Percentiles rank a stretch among this genome's conserved stretches.
phyloP scores from a whole-genome alignment of 2,888 invertebrate species.

The Nebria salina region DNA sequence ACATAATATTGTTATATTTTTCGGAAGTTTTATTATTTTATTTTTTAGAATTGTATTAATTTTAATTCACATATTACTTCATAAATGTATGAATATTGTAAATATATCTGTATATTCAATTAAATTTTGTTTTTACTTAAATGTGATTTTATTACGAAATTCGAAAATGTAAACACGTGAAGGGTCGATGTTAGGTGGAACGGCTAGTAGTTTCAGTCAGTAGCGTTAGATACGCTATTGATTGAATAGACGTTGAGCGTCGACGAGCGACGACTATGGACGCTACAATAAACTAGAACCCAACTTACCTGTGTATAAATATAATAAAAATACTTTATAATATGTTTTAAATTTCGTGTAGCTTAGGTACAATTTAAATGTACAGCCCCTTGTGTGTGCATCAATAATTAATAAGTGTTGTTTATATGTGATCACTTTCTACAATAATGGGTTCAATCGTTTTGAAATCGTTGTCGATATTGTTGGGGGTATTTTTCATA shows the following conservation, averaged over 20 bases:
- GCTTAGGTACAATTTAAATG: constrained; percentile 37
- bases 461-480: constrained; percentile 87
- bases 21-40: constrained; percentile 8
- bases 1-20: not conserved
- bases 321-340: constrained; percentile 23
- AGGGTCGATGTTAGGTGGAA: constrained; percentile 30
- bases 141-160: not conserved
- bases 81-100: too few species aligned
- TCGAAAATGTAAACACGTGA: constrained; percentile 36
- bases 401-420: constrained; percentile 18
- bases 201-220: constrained; percentile 33
- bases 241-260: constrained; percentile 44
- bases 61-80: too few species aligned
- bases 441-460: constrained; percentile 76
- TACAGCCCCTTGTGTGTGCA: constrained; percentile 26
- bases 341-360: constrained; percentile 33
- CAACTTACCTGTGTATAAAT: constrained; percentile 33
- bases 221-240: constrained; percentile 31
- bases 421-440: not conserved
- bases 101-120: too few species aligned
- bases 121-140: too few species aligned
- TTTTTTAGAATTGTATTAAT: too few species aligned
- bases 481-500: constrained; percentile 93
- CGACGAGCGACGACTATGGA: constrained; percentile 33
- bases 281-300: constrained; percentile 43